Evolutionary conservation across 2,888 invertebrate species (phyloP), one percentile per base, ranked within the genome.

Genomic region (Cabera pusaria): DNA sequence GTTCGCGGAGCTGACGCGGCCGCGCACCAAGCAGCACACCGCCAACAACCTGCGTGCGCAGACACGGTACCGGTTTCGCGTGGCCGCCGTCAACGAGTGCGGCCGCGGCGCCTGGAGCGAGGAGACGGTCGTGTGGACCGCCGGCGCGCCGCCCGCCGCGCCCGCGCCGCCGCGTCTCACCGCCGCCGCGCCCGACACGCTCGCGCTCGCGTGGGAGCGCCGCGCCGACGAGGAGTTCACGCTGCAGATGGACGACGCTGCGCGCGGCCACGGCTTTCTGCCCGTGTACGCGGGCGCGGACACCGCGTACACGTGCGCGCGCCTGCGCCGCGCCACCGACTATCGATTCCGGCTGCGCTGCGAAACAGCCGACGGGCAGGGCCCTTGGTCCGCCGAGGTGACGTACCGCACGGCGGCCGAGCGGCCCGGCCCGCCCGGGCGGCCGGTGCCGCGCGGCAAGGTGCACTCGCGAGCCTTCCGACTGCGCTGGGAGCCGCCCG

Each of bases 271-370:
- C 80, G 96, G 96, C 18, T 96, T 93, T 77, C 88, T 95, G 49
- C 92, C 94, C 44, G 93, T 94, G 24, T 96, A 96, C 85, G 93
- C 93, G 68, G 97, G 97, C 1, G 87, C 91, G 47, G 95, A 95
- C 31, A 90, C 91, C 8, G 84, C 91, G 11, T 92, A 94, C 75
- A 88, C 91, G 51, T 94, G 95, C 71, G 81, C 87, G 37, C 92
- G 91, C 40, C 90, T 97, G 43, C 90, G 91, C 21, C 91, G 95
- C 58, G 95, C 95, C 58, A 93, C 95, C 50, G 92, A 93, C 63
- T 97, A 96, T 78, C 93, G 93, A 64, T 97, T 97, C 80, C 92
- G 96, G 72, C 86, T 97, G 58, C 91, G 93, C 50, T 94, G 95
- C 53, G 93, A 93, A 68, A 97, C 96, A 67, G 94, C 94, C 52